A percentile compares a stretch with the other conserved stretches of the same genome.
Evolutionary conservation across 2,113 vertebrate species (phyloP).

Genomic region (Recurvirostra avosetta): DNA sequence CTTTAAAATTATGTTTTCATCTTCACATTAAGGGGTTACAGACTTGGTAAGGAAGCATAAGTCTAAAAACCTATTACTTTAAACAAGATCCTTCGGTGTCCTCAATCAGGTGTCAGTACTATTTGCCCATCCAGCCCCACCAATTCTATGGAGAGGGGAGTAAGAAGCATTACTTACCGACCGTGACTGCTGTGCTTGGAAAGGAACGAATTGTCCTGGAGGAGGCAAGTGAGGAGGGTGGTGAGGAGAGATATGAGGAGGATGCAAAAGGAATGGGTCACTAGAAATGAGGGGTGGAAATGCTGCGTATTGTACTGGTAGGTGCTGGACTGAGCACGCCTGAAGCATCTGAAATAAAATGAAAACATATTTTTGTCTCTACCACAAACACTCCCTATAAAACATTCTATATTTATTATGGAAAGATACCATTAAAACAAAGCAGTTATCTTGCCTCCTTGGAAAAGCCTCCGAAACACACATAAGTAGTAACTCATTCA

Average conservation of each 20-base stretch:
- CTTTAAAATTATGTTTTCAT: neutral
- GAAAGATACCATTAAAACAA: neutral
- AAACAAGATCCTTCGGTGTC: neutral
- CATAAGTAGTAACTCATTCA: neutral
- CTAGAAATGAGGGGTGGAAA: constrained; percentile 94
- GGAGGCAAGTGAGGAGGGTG: constrained; percentile 89
- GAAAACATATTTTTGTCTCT: neutral
- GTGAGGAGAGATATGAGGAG: constrained; percentile 88
- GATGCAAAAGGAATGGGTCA: constrained; percentile 93
- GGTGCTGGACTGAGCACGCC: constrained; percentile 94
- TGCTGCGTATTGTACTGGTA: constrained; percentile 92
- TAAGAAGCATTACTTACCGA: constrained; percentile 81
- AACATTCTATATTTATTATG: neutral
- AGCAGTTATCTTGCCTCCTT: neutral
- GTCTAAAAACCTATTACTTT: neutral
- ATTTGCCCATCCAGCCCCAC: neutral
- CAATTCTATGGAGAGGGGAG: neutral
- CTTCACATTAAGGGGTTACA: neutral
- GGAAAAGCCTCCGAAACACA: neutral
- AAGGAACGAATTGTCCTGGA: constrained; percentile 92
- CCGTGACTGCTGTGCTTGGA: constrained; percentile 93
- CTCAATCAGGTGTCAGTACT: neutral
- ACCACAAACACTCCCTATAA: neutral
- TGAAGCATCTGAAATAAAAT: constrained; percentile 88
- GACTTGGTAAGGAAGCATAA: neutral